Evolutionary conservation across 1,140 invertebrate species (phyloP), one percentile per base, ranked within the genome.

Genomic region (Drosophila elegans): DNA sequence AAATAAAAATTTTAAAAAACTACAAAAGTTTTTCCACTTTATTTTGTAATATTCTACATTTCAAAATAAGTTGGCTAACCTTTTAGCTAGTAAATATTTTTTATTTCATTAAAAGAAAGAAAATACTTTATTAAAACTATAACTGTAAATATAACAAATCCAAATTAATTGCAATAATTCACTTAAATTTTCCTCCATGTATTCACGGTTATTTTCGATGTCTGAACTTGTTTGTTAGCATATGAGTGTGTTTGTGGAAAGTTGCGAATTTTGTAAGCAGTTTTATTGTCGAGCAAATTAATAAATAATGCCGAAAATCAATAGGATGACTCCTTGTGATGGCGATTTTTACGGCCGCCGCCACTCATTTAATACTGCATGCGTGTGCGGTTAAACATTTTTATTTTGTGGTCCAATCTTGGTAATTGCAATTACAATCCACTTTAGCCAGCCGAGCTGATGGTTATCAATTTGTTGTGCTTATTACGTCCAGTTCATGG

Each of bases 231-330:
- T 38, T 59, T 55, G 64, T 62, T 77, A 56, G 68, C 55, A 48
- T 71, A 45, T 53, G 39, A 53, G 32, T 48, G 51, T 44, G 52
- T 67, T 34, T 48, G 41, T 53, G 69, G 42, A 46, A 54, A 63
- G 54, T 41, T 60, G 60, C 52, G 59, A 69, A 54, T 86, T 69
- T 68, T 64, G 83, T 78, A 53, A 86, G 73, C 74, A 74, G 57
- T 53, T 74, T 74, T 74, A 74, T 69, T 57, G 71, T 69, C 45
- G 32, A 39, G 11, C 36, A 29, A 60, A 67, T 88, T 83, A 83
- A 88, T 88, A 88, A 80, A 71, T 89, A 88, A 88, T 83, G 60
- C 44, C 76, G 13, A 83, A 88, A 88, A 88, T 88, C 83, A 88
- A 88, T 88, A 86, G 55, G 48, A 76, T 75, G 67, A 89, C 78